Conservation (phyloP, 2,113 vertebrate species). For the Struthidea cinerea region DNA sequence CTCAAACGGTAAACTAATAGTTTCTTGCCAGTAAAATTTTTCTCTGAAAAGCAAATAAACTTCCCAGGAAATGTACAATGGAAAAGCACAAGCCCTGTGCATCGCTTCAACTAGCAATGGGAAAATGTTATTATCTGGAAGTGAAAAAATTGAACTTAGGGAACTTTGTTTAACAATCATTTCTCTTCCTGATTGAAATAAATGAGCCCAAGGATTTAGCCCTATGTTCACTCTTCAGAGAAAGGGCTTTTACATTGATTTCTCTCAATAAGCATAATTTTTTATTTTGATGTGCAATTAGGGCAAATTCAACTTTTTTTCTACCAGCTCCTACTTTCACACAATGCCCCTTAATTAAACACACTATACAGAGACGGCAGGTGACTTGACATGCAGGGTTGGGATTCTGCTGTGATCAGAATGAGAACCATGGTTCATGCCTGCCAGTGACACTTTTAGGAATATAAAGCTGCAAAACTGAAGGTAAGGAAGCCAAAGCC, state of each 20-base stretch:
- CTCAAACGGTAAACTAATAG: not conserved
- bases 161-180: conserved; percentile 61
- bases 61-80: not conserved
- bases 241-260: conserved; percentile 46
- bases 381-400: not conserved
- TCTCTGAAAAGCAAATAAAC: not conserved
- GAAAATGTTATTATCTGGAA: conserved; percentile 39
- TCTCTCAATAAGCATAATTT: conserved; percentile 60
- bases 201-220: conserved; percentile 45
- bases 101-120: not conserved
- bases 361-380: not conserved
- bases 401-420: conserved; percentile 17
- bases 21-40: not conserved
- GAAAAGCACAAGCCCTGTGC: not conserved
- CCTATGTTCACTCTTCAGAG: conserved; percentile 21
- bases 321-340: not conserved
- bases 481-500: not conserved
- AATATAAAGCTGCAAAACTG: not conserved
- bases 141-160: conserved; percentile 45
- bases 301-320: conserved; percentile 47
- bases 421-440: not conserved
- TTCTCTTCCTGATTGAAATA: conserved; percentile 59
- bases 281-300: conserved; percentile 68
- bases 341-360: conserved; percentile 50
- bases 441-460: not conserved